Evolutionary conservation across 1,140 invertebrate genomes (phyloP), one percentile per base, ranked within the genome.

Genomic region (Elysia chlorotica): DNA sequence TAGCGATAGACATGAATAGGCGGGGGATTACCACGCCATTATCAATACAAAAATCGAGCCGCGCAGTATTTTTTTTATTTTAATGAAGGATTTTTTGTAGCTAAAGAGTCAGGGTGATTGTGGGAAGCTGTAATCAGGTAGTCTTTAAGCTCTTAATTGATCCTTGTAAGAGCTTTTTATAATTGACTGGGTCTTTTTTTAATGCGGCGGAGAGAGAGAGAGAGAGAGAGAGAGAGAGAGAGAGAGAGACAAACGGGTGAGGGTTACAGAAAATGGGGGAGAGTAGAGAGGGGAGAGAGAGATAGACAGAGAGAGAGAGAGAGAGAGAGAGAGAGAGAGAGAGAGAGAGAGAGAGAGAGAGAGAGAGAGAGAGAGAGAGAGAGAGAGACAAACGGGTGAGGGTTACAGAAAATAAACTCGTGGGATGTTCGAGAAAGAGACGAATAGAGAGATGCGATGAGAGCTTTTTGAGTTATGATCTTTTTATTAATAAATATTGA

Each of bases 161-260:
- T n/a, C n/a, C n/a, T n/a, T n/a, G n/a, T n/a, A n/a, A n/a, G n/a
- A n/a, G n/a, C n/a, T n/a, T n/a, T n/a, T n/a, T n/a, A n/a, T n/a
- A n/a, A n/a, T n/a, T n/a, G n/a, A n/a, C n/a, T n/a, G n/a, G n/a
- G n/a, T n/a, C n/a, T n/a, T n/a, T n/a, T n/a, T n/a, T n/a, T n/a
- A 57, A 21, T n/a, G 3, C n/a, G 23, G 31, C 21, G 37, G 36
- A 72, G 61, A 28, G 36, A 65, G 59, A 48, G 36, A 66, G 61
- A 65, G 71, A 41, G 62, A 48, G 71, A 65, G 62, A 5, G 59
- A 48, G 38, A 66, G 71, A 65, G 61, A n/a, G 36, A 35, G 61
- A 65, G 71, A 65, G 41, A 57, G 31, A 2, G 63, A 67, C 21
- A 37, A 41, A 30, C 23, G 28, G 30, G n/a, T 61, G 3, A 63